Evolutionary conservation across 1,140 invertebrate species (phyloP), one percentile per base, ranked within the genome.

Genomic region (Microvelia longipes): DNA sequence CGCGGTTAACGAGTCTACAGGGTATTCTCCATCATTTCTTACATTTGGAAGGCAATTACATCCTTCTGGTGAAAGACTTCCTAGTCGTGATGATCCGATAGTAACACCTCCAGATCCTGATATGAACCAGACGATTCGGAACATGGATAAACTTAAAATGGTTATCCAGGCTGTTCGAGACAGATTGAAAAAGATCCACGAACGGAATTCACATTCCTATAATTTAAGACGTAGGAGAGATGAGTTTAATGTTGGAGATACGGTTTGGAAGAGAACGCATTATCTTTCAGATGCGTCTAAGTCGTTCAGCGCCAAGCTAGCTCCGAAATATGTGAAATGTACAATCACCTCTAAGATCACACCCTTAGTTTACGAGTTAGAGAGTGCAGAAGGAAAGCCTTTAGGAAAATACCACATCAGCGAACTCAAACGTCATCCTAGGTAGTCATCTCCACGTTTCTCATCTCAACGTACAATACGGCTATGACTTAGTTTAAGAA

Each of bases 21-120:
- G 74, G 1, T 78, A 74, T 61, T 77, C 78, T 0, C 78, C 80
- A 14, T 77, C 78, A 2, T 77, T 77, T 24, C 68, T 80, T 11
- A 80, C 74, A 15, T 77, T 78, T 28, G 79, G 77, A 24, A 67
- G 78, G 65, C 77, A 80, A 66, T 65, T 80, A n/a, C 60, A 74
- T 15, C 72, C 74, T 5, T 73, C 75, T 1, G 60, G 65, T 0
- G 2, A 19, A 26, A 5, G 35, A 19, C 5, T 50, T 5, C 35
- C 35, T 19, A 5, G 19, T 50, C 5, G 35, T 50, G 35, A 50
- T 11, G 35, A 50, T 50, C 35, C 35, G 5, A 11, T 50, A 19
- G 35, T 50, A 11, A 19, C 35, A 50, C 35, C 35, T 50, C 35
- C 5, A 50, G 35, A 50, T 19, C 35, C 35, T 19, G 19, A 5